Base-by-base conservation (phyloP, 2,888 invertebrate species). In the Oxycera nigricornis region DNA sequence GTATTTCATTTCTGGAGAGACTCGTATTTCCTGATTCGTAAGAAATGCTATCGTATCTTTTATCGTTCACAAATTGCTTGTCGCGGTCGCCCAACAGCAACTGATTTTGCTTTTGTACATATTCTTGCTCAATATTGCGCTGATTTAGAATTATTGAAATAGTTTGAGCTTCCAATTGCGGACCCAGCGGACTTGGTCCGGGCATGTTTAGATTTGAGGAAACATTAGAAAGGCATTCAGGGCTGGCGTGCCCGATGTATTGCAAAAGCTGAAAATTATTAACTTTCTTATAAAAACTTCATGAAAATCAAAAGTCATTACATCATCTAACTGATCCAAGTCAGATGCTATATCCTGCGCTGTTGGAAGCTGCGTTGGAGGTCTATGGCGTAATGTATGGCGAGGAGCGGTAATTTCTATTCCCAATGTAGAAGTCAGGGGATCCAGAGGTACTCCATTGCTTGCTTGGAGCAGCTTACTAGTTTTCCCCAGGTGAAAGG, bases 241-340 rank as follows among this genome's bases (percentile, higher is more conserved):
- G 94, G 80, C 96, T 97, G 1, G 95, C 94, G 84, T 94, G 91
- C 0, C 96, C 96, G 81, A 98, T 92, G 86, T 96, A 97, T 79
- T 94, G 92, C 75, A 97, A 87, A 76, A 96, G 88, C 95, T 95
- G 81, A 1, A 82, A 80, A 74, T 77, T 65, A 35, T 75, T 74
- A n/a, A n/a, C n/a, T n/a, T n/a, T n/a, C n/a, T n/a, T n/a, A n/a
- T 41, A 77, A 74, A 41, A 59, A 59, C 74, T 22, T 35, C 31
- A 35, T 59, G n/a, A n/a, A 39, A 52, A n/a, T n/a, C n/a, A n/a
- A n/a, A n/a, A n/a, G n/a, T n/a, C n/a, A 90, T 87, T 88, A 96
- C 95, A 87, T 96, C 96, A 85, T 96, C 95, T 74, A 97, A 85
- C 84, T 96, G 97, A 86, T 97, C 97, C 86, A 95, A 90, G 83